These are phyloP conservation scores for Serripes groenlandicus DNA, from an alignment of 2,888 invertebrate species.

Conservation along the genomic window DNA sequence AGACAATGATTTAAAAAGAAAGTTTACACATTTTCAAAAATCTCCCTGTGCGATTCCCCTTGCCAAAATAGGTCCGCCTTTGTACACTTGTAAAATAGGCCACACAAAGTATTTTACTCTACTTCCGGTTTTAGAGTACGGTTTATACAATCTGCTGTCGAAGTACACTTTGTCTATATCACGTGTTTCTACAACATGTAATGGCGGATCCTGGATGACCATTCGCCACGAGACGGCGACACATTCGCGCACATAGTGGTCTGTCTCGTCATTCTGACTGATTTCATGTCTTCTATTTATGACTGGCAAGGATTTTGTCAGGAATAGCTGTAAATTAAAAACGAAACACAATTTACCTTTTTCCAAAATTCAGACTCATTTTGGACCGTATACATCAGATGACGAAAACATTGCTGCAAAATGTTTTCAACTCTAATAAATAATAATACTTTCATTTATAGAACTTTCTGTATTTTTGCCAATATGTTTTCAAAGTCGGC, in stretches of 20 bases:
- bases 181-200: constrained; percentile 30
- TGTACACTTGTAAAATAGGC: constrained; percentile 44
- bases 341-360: no score
- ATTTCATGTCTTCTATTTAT: constrained; percentile 34
- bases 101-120: constrained; percentile 49
- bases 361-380: no score
- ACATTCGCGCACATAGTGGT: constrained; percentile 42
- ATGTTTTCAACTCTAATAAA: no score
- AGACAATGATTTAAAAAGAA: no score
- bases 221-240: constrained; percentile 55
- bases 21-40: not conserved
- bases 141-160: constrained; percentile 35
- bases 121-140: constrained; percentile 37
- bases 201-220: constrained; percentile 51
- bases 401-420: no score
- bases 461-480: no score
- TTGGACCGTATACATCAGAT: no score
- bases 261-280: constrained; percentile 17
- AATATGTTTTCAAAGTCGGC: no score
- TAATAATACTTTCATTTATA: no score
- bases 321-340: constrained; percentile 38
- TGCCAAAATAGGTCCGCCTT: constrained; percentile 40
- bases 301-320: constrained; percentile 40
- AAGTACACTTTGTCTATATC: constrained; percentile 20
- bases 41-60: constrained; percentile 50